Percentiles rank a stretch among this genome's conserved stretches.
Evolutionary conservation across 2,888 invertebrate species (phyloP).

Genomic region (Eristalis intricaria): DNA sequence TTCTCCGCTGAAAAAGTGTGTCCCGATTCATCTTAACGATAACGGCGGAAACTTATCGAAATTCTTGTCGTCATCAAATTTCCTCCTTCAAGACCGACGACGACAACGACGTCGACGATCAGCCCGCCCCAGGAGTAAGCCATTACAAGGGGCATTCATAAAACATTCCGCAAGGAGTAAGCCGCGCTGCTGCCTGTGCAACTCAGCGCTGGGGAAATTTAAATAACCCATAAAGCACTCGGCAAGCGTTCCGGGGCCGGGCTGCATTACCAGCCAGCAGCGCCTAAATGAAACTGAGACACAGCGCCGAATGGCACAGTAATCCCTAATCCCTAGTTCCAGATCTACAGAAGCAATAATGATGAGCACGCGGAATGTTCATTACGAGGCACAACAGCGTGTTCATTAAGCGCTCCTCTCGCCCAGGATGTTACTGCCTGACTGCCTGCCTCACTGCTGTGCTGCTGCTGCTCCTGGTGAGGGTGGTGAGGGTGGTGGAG

Average conservation of each 20-base stretch:
- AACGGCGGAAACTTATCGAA: constrained; percentile 62
- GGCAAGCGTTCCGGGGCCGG: constrained; percentile 39
- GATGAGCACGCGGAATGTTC: constrained; percentile 64
- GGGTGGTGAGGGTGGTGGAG: not conserved
- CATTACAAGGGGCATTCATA: constrained; percentile 59
- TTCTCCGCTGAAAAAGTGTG: constrained; percentile 14
- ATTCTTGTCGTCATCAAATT: constrained; percentile 53
- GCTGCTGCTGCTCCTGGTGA: not conserved
- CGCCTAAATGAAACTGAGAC: constrained; percentile 47
- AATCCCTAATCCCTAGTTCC: constrained; percentile 62
- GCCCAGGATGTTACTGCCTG: constrained; percentile 23
- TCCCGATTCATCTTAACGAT: constrained; percentile 52
- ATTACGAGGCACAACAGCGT: constrained; percentile 64
- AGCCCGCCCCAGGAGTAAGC: constrained; percentile 7
- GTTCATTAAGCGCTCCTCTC: constrained; percentile 58
- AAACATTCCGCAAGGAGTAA: constrained; percentile 58
- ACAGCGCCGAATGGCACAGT: constrained; percentile 56
- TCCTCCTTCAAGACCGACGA: constrained; percentile 27
- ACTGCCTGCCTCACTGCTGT: not conserved
- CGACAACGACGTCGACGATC: not conserved
- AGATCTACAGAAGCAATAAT: constrained; percentile 47
- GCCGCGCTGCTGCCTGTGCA: constrained; percentile 32
- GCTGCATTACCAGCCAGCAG: constrained; percentile 22
- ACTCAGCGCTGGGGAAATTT: constrained; percentile 54
- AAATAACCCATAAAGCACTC: constrained; percentile 66